Conservation (phyloP, 2,888 invertebrate genomes). For the Mayetiola destructor region DNA sequence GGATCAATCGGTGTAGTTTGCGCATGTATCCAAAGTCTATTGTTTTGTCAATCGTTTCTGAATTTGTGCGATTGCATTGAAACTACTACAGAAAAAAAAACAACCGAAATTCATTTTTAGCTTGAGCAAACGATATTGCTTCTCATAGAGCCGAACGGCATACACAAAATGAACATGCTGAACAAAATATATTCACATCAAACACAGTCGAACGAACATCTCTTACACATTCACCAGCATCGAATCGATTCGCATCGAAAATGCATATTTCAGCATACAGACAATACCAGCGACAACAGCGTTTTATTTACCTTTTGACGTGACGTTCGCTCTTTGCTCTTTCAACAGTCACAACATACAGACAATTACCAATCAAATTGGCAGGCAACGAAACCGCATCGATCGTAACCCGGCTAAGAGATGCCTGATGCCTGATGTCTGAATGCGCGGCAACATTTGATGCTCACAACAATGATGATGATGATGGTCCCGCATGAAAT, state of each 20-base stretch:
- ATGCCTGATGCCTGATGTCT: neutral
- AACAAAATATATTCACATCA: neutral
- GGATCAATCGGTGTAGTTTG: neutral
- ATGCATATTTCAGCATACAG: no score
- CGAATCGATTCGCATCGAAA: neutral
- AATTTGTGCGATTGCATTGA: slow-evolving; percentile 10
- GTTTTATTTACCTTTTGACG: slow-evolving; percentile 11
- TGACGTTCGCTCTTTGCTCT: no score
- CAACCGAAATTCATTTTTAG: slow-evolving; percentile 2
- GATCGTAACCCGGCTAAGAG: no score
- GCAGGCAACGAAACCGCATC: no score
- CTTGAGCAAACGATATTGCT: neutral
- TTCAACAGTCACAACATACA: no score
- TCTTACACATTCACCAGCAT: neutral
- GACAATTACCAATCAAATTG: no score
- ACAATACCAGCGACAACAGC: no score
- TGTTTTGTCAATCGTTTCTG: slow-evolving; percentile 9
- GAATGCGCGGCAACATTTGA: neutral
- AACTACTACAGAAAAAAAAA: no score
- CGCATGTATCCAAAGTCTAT: slow-evolving; percentile 8
- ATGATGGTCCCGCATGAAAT: neutral
- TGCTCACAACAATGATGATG: slow-evolving; percentile 4
- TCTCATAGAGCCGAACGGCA: neutral
- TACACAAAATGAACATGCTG: neutral
- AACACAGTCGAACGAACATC: neutral